Evolutionary conservation across 2,797 vertebrate species (phyloP), one percentile per base, ranked within the genome.

Genomic region (Denticeps clupeoides): DNA sequence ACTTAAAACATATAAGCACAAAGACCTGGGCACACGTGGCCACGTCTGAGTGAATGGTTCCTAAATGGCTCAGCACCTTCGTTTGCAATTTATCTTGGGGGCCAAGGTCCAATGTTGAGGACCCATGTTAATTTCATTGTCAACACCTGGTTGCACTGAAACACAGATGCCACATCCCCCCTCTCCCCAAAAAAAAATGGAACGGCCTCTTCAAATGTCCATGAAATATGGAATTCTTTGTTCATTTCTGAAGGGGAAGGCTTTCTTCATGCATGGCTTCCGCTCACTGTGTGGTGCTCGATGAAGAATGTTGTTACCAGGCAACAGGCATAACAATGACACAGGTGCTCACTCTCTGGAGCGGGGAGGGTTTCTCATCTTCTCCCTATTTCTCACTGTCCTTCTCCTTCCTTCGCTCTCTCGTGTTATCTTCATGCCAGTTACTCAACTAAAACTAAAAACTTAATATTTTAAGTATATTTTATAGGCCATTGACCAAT

Each of bases 251-350:
- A 46, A 58, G 65, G 56, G 61, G 65, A 69, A 54, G 56, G 60
- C 41, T 78, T 74, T 77, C 73, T 81, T 78, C 70, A 75, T 72
- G 69, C 71, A 68, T 65, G 70, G 60, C 61, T 77, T 77, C 71
- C 64, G 54, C 60, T 74, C 50, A 45, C 58, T 32, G 37, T 49
- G 57, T 55, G 59, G 69, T 56, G 67, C 65, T 57, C 63, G 41
- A 63, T 68, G 69, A 78, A 75, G 73, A 76, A 78, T 75, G 72
- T 67, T 71, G 83, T 86, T 82, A 77, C 82, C 74, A 81, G 80
- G 83, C 80, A 84, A 86, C 83, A 83, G 76, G 79, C 77, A 84
- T 81, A 84, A 86, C 83, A 84, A 84, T 82, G 80, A 82, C 73
- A 82, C 81, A 86, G 81, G 80, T 83, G 76, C 80, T 64, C 46